phyloP scores from a whole-genome alignment of 2,113 vertebrate genomes.

The Brachyistius frenatus region DNA sequence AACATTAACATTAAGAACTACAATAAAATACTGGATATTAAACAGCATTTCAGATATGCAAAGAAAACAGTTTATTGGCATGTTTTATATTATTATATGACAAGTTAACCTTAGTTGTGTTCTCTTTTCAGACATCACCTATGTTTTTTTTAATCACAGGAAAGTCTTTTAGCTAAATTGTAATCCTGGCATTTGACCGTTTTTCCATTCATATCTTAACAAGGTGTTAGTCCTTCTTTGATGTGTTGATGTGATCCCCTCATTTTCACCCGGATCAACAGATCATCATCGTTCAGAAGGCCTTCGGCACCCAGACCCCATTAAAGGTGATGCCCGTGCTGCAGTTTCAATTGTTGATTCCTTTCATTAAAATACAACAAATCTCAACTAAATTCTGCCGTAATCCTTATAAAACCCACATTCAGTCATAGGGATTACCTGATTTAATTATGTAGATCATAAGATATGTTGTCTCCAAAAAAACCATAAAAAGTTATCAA shows the following conservation, averaged over 20 bases:
- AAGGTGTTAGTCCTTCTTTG: slow-evolving; percentile 64
- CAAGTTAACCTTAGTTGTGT: not conserved
- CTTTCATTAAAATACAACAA: slow-evolving; percentile 44
- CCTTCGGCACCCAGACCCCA: slow-evolving; percentile 62
- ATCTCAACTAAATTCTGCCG: slow-evolving; percentile 24
- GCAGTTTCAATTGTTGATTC: slow-evolving; percentile 62
- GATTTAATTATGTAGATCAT: slow-evolving; percentile 50
- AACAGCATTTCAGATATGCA: not conserved
- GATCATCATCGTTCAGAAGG: slow-evolving; percentile 70
- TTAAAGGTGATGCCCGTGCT: slow-evolving; percentile 52
- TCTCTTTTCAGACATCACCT: not conserved
- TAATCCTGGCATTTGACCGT: slow-evolving; percentile 2
- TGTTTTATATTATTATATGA: no score
- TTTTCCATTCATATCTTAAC: slow-evolving; percentile 9
- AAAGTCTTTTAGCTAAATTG: not conserved
- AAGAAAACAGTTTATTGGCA: no score
- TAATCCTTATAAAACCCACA: slow-evolving; percentile 33
- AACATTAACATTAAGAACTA: not conserved
- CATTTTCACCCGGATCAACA: slow-evolving; percentile 69
- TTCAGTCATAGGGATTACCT: slow-evolving; percentile 28
- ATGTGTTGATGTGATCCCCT: slow-evolving; percentile 75
- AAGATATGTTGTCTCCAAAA: no score
- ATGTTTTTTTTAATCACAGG: not conserved
- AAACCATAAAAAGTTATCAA: no score
- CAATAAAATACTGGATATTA: not conserved